Percentiles rank a stretch among this genome's conserved stretches.
These are phyloP conservation scores for Criorhina ranunculi DNA, from an alignment of 2,888 invertebrate species.

Conservation along the genomic window DNA sequence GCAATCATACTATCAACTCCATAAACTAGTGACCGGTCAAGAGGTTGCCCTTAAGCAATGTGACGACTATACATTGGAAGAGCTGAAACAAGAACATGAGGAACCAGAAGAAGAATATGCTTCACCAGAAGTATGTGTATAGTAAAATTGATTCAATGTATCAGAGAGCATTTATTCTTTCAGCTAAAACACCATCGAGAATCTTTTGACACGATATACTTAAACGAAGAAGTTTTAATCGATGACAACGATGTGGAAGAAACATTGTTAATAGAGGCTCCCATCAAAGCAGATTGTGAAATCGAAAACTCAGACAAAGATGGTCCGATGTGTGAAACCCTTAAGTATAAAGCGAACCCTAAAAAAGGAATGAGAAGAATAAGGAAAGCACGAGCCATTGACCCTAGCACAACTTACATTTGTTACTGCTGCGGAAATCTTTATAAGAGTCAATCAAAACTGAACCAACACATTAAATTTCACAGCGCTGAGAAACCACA, in stretches of 20 bases:
- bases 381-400: slow-evolving; percentile 20
- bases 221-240: slow-evolving; percentile 10
- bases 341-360: background rate
- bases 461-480: slow-evolving; percentile 83
- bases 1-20: slow-evolving; percentile 38
- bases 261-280: background rate
- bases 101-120: background rate
- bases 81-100: slow-evolving; percentile 2
- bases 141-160: background rate
- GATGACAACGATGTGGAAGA: background rate
- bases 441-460: slow-evolving; percentile 83
- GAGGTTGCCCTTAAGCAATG: background rate
- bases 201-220: slow-evolving; percentile 10
- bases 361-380: background rate
- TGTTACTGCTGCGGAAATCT: slow-evolving; percentile 84
- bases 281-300: background rate
- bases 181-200: background rate
- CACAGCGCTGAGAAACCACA: slow-evolving; percentile 83
- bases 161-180: background rate
- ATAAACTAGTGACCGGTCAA: slow-evolving; percentile 13
- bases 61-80: background rate
- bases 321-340: background rate
- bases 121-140: slow-evolving; percentile 3
- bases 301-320: background rate
- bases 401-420: slow-evolving; percentile 77